A percentile compares a stretch with the other conserved stretches of the same genome.
These are phyloP conservation scores for Nemurella pictetii DNA, from an alignment of 2,888 invertebrate genomes.

Conservation along the genomic window DNA sequence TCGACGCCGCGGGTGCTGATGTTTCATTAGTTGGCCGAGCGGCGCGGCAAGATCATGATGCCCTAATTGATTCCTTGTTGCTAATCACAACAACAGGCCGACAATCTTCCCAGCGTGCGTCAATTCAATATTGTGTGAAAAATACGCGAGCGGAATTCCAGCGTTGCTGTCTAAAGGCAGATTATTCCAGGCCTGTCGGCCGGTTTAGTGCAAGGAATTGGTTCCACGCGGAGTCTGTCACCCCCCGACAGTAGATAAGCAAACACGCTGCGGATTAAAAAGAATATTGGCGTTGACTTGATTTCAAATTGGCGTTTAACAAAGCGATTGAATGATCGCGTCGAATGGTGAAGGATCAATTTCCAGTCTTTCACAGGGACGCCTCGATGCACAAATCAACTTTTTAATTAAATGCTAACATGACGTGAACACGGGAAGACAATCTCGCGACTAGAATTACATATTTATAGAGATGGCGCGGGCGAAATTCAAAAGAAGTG, in stretches of 20 bases:
- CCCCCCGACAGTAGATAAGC: constrained; percentile 27
- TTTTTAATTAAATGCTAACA: constrained; percentile 23
- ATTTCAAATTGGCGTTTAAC: constrained; percentile 37
- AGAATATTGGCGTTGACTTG: constrained; percentile 25
- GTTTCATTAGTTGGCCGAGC: constrained; percentile 39
- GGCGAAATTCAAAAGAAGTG: neutral
- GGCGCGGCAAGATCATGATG: constrained; percentile 28
- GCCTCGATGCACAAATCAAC: neutral
- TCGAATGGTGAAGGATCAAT: neutral
- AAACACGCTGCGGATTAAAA: constrained; percentile 33
- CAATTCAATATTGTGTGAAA: constrained; percentile 19
- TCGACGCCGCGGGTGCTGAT: constrained; percentile 23
- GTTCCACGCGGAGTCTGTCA: constrained; percentile 29
- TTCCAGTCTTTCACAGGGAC: neutral
- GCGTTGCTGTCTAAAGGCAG: neutral
- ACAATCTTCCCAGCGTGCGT: constrained; percentile 23
- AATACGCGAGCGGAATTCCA: constrained; percentile 15
- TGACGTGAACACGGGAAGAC: neutral
- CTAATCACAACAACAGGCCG: constrained; percentile 37
- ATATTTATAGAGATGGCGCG: neutral
- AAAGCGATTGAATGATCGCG: constrained; percentile 37
- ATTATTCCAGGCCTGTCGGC: constrained; percentile 8
- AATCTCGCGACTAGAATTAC: neutral
- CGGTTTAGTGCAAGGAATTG: constrained; percentile 34
- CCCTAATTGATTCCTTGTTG: constrained; percentile 40